Percentiles rank a stretch among this genome's conserved stretches.
Conservation (phyloP, 2,888 invertebrate genomes). For the Nipponacmea schrenckii region DNA sequence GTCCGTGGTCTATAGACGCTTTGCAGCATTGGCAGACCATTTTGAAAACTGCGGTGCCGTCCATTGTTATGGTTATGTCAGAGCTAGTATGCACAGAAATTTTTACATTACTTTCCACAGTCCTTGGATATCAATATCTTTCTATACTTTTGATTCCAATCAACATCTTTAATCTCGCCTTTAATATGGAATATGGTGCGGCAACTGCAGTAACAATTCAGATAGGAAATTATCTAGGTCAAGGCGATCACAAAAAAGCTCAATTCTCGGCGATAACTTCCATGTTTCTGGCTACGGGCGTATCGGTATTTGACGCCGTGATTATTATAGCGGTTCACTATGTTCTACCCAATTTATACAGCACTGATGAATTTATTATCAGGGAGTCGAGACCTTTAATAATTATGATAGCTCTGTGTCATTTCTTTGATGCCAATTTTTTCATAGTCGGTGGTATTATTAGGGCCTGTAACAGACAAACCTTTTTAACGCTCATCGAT, state of each 20-base stretch:
- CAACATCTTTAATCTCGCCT: neutral
- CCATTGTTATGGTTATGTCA: neutral
- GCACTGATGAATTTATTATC: neutral
- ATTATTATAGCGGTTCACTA: neutral
- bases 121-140: neutral
- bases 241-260: neutral
- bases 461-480: neutral
- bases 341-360: neutral
- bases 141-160: neutral
- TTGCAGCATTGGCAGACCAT: neutral
- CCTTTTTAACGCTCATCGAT: neutral
- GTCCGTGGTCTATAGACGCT: neutral
- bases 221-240: neutral
- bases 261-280: neutral
- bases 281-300: neutral
- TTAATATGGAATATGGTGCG: neutral
- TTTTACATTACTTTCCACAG: neutral
- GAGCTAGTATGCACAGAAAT: neutral
- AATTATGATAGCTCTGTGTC: neutral
- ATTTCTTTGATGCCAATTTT: neutral
- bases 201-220: neutral
- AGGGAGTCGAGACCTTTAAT: neutral
- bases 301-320: neutral
- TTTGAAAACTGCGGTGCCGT: neutral
- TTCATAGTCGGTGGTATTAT: neutral